These are phyloP conservation scores for Nomada fabriciana DNA, from an alignment of 2,888 invertebrate genomes.

Conservation along the genomic window DNA sequence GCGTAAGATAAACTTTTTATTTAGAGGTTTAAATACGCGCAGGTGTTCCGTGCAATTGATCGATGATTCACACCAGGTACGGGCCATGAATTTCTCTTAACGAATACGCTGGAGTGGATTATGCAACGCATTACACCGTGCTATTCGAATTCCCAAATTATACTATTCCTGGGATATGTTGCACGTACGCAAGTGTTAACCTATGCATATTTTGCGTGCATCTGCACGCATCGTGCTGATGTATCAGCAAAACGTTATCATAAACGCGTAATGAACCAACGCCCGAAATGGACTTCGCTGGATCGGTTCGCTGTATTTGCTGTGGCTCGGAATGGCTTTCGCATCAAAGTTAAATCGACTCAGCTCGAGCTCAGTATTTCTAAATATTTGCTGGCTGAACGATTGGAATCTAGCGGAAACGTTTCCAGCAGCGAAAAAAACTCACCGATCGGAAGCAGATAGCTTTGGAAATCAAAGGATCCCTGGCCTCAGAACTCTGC, in stretches of 20 bases:
- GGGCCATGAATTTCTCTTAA: background rate
- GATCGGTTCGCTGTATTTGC: constrained; percentile 12
- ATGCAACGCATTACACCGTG: too few relatives aligned
- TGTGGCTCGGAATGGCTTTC: constrained; percentile 6
- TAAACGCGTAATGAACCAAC: too few relatives aligned
- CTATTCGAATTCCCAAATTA: too few relatives aligned
- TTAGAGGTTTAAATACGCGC: too few relatives aligned
- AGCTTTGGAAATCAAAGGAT: background rate
- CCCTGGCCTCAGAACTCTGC: background rate
- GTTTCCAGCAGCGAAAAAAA: background rate
- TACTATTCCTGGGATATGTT: too few relatives aligned
- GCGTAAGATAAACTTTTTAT: background rate
- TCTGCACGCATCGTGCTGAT: too few relatives aligned
- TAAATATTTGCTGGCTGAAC: constrained; percentile 37
- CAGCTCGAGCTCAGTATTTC: constrained; percentile 13
- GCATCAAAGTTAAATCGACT: constrained; percentile 7
- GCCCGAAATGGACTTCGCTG: too few relatives aligned
- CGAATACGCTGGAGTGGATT: too few relatives aligned
- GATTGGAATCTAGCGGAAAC: background rate
- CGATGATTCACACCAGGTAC: background rate
- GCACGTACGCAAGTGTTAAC: too few relatives aligned
- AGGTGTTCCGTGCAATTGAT: background rate
- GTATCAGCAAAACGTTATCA: too few relatives aligned
- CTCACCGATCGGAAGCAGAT: background rate
- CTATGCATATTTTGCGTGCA: too few relatives aligned